Conservation (phyloP, 2,797 vertebrate genomes). For the Spinus olivaceus region DNA sequence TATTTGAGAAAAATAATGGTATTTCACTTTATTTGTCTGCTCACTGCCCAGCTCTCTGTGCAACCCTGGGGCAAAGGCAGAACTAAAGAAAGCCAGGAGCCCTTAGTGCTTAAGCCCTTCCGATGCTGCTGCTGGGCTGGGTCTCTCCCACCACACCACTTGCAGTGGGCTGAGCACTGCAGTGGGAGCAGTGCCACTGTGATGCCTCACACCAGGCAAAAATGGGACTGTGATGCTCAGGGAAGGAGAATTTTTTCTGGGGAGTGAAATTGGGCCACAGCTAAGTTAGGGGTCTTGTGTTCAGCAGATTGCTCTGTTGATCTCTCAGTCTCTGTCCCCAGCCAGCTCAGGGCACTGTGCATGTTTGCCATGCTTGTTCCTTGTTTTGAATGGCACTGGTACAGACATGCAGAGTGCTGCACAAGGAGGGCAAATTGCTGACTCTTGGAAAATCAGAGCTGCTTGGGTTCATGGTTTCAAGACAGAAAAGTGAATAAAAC, state of each 20-base stretch:
- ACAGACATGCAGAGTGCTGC: neutral
- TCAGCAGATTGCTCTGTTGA: neutral
- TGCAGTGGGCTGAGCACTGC: neutral
- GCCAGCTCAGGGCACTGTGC: rapidly evolving
- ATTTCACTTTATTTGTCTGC: neutral
- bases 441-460: neutral
- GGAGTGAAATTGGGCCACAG: neutral
- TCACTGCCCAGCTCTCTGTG: neutral
- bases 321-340: neutral
- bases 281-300: neutral
- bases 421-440: neutral
- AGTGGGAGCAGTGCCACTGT: rapidly evolving
- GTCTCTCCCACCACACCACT: neutral
- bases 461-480: neutral
- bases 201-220: neutral
- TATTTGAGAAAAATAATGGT: neutral
- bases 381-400: neutral
- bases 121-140: rapidly evolving
- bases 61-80: neutral
- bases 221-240: neutral
- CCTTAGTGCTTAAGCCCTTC: neutral
- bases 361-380: neutral
- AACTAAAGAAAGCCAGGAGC: neutral
- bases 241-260: neutral
- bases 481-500: rapidly evolving